Evolutionary conservation across 2,113 vertebrate species (phyloP).

Genomic region (Strix uralensis): DNA sequence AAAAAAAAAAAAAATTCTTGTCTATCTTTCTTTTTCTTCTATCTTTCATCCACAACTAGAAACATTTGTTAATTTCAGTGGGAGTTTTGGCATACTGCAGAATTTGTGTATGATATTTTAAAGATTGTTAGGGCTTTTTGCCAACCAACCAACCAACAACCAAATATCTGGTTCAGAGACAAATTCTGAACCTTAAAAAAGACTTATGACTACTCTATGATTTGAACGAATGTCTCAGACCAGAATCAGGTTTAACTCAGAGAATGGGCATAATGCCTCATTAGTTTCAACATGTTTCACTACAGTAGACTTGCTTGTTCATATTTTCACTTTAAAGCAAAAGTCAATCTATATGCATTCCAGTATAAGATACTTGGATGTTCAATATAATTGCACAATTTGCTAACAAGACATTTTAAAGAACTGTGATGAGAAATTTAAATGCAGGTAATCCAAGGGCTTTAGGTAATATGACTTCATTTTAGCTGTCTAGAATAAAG

Average conservation of each 20-base stretch:
- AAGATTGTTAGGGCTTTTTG: not conserved
- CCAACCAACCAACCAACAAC: not conserved
- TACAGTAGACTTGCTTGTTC: not conserved
- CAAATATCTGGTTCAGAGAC: not conserved
- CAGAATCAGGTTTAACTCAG: not conserved
- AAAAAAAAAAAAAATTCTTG: not conserved
- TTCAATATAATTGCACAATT: not conserved
- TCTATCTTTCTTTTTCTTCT: not conserved
- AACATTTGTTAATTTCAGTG: not conserved
- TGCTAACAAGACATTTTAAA: slow-evolving; percentile 7
- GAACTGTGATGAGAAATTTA: not conserved
- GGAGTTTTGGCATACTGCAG: not conserved
- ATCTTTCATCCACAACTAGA: not conserved
- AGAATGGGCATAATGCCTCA: not conserved
- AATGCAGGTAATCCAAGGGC: not conserved
- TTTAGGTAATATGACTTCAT: not conserved
- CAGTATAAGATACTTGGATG: not conserved
- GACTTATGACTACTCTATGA: not conserved
- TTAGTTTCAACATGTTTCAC: not conserved
- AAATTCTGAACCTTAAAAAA: not conserved
- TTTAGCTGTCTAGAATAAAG: slow-evolving; percentile 17
- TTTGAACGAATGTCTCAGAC: not conserved
- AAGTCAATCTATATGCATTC: not conserved
- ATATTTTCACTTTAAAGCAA: not conserved
- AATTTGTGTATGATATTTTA: not conserved